Conservation (phyloP, 2,888 invertebrate species). For the Achlya flavicornis region DNA sequence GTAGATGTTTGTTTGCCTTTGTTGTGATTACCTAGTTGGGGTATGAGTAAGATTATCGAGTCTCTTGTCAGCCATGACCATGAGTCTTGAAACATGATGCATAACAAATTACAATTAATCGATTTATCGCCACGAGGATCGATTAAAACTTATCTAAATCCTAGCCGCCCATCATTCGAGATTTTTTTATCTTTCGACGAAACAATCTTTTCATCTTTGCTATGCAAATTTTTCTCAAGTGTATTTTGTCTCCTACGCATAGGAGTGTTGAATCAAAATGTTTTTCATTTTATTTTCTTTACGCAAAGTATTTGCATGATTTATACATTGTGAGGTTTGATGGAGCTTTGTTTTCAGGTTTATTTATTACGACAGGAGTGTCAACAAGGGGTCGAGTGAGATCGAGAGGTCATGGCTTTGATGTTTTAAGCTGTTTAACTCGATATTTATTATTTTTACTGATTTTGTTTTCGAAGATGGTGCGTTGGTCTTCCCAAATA, state of each 20-base stretch:
- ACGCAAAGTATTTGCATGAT: background rate
- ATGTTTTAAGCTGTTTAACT: background rate
- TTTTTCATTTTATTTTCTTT: background rate
- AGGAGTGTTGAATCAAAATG: too few relatives aligned
- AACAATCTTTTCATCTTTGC: background rate
- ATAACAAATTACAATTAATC: slow-evolving; percentile 4
- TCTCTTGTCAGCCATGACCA: slow-evolving; percentile 6
- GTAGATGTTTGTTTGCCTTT: background rate
- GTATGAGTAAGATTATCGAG: slow-evolving; percentile 4
- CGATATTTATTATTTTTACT: too few relatives aligned
- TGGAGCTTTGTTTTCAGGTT: background rate
- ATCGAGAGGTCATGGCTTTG: background rate
- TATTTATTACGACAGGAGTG: background rate
- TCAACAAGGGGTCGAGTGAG: slow-evolving; percentile 1
- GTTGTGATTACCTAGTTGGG: background rate
- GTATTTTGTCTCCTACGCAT: background rate
- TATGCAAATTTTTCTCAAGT: background rate
- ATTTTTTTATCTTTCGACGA: background rate
- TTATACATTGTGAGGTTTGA: background rate
- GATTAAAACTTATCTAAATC: slow-evolving; percentile 7
- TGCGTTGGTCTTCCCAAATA: too few relatives aligned
- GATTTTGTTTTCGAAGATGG: background rate
- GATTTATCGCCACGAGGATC: slow-evolving; percentile 8
- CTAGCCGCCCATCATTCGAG: slow-evolving; percentile 3
- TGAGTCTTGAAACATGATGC: slow-evolving; percentile 2